Evolutionary conservation across 2,888 invertebrate species (phyloP).

Genomic region (Sabatieria punctata): DNA sequence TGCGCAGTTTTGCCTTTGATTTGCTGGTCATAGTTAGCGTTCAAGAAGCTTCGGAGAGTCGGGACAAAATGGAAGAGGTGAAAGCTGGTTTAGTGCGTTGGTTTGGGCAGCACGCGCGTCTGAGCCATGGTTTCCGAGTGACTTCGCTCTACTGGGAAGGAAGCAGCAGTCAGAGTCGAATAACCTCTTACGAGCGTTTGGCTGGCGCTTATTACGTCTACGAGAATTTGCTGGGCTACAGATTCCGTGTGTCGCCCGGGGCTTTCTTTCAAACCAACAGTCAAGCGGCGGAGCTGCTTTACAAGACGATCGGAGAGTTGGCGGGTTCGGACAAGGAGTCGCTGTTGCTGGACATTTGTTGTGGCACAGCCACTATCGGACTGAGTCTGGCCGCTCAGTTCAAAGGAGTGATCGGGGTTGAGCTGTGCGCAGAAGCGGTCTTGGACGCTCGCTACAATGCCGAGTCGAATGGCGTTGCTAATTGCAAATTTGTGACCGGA

Average conservation of each 20-base stretch:
- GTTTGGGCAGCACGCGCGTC: too few relatives aligned
- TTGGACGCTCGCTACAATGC: conserved; percentile 80
- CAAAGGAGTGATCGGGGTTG: conserved; percentile 59
- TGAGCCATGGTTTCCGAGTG: conserved; percentile 15
- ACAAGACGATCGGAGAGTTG: conserved; percentile 59
- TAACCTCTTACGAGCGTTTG: conserved; percentile 15
- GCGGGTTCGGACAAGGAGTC: conserved; percentile 45
- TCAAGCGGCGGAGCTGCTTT: conserved; percentile 50
- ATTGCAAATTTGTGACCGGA: conserved; percentile 70
- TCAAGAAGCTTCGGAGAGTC: too few relatives aligned
- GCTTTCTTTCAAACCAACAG: conserved; percentile 43
- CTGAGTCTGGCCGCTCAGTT: conserved; percentile 47
- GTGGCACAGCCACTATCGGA: conserved; percentile 91
- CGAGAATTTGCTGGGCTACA: conserved; percentile 32
- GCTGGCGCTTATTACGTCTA: conserved; percentile 35
- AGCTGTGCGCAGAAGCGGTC: conserved; percentile 59
- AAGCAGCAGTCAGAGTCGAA: conserved; percentile 20
- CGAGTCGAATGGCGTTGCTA: conserved; percentile 48
- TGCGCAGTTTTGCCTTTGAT: conserved; percentile 51
- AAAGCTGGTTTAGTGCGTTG: too few relatives aligned
- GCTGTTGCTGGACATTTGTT: conserved; percentile 75
- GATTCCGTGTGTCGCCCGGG: conserved; percentile 37
- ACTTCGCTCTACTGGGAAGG: conserved; percentile 26
- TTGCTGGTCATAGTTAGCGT: conserved; percentile 68
- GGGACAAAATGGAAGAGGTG: conserved; percentile 13